Evolutionary conservation across 2,113 vertebrate genomes (phyloP).

Genomic region (Zapornia atra): DNA sequence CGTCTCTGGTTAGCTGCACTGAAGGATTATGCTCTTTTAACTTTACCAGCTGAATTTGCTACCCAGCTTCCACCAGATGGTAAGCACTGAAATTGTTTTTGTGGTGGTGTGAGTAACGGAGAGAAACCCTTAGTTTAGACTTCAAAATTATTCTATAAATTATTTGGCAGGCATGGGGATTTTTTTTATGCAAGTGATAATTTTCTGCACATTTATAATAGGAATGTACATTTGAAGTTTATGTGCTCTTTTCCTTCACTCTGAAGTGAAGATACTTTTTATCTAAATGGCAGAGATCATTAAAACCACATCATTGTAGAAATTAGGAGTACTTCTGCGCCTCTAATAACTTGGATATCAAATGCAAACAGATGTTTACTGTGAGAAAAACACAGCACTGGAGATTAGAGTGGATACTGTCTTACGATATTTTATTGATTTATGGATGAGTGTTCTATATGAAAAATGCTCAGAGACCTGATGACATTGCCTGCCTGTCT

Average conservation of each 20-base stretch:
- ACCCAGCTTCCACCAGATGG: constrained; percentile 98
- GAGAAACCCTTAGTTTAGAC: neutral
- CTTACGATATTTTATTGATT: neutral
- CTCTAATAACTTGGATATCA: neutral
- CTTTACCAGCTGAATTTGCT: constrained; percentile 94
- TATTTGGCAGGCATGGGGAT: neutral
- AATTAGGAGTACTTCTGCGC: neutral
- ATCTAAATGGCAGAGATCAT: neutral
- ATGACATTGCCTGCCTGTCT: neutral
- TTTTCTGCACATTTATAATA: neutral
- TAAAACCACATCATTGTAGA: neutral
- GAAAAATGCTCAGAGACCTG: neutral
- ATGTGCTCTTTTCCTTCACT: neutral
- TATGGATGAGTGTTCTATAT: neutral
- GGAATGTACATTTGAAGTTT: neutral
- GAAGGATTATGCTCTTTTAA: constrained; percentile 94
- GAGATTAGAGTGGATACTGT: neutral
- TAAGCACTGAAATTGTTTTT: constrained; percentile 54
- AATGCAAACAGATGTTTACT: neutral
- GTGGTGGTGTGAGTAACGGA: neutral
- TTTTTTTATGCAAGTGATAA: neutral
- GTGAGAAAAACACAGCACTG: neutral
- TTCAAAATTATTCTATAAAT: neutral
- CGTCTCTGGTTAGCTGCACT: constrained; percentile 94
- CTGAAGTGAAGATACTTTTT: neutral